Base-by-base conservation (phyloP, 2,113 vertebrate species). In the Phoenicopterus ruber region DNA sequence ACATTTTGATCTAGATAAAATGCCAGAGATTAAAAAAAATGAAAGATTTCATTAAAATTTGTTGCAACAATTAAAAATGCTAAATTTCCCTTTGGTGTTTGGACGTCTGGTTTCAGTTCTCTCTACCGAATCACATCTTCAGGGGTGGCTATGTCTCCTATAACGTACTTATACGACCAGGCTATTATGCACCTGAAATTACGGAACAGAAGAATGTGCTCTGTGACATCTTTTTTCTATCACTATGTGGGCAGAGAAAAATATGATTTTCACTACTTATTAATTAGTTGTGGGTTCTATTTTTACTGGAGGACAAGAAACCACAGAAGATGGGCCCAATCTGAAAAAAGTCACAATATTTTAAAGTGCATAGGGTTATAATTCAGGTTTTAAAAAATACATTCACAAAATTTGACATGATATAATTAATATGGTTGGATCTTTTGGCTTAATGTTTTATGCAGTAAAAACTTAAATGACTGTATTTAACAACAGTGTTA, bases 401-500 rank as follows among this genome's bases (percentile, higher is more conserved):
- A 9, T 82, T 94, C 47, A 46, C 20, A 92, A 85, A 84, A 82
- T 92, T 69, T 95, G 46, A 58, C 49, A 49, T 44, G 8, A 73
- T 62, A 38, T 52, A 87, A 84, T 74, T 95, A 82, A 82, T 38
- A 13, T 73, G 26, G 25, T 12, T 67, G 22, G 11, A 52, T 86
- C 25, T 88, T 95, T 79, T 92, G 70, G 61, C 31, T 97, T 84
- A 79, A 77, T 77, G 24, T 92, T 47, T 86, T 86, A 65, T 90
- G 89, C 32, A 78, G 55, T 65, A 28, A 14, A 96, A 88, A 40
- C 17, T 82, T 88, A 58, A 80, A 90, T 85, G 63, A 92, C 22
- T 50, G 40, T 63, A 82, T 85, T 88, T 84, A 84, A 74, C 29
- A 66, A 71, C 10, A 86, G 40, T 93, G 70, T 82, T 91, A 74